These are phyloP conservation scores for Enteromius thamalakanensis DNA, from an alignment of 2,797 vertebrate species.

Conservation along the genomic window DNA sequence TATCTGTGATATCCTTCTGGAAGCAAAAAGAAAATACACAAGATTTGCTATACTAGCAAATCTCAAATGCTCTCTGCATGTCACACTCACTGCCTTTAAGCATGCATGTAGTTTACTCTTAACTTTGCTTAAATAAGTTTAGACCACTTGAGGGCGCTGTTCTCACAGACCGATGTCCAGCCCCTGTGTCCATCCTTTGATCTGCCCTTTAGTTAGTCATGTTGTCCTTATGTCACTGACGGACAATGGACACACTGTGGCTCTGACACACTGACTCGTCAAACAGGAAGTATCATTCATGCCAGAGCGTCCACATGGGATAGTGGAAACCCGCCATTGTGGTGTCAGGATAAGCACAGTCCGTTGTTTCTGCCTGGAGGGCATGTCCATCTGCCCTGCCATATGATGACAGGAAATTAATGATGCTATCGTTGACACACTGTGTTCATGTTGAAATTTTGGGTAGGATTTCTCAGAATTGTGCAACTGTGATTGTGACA, in stretches of 20 bases:
- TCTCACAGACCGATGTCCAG: slow-evolving; percentile 13
- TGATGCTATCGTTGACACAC: slow-evolving; percentile 27
- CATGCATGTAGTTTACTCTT: background rate
- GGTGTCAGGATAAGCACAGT: slow-evolving; percentile 47
- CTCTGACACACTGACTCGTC: slow-evolving; percentile 19
- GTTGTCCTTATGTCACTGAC: slow-evolving; percentile 33
- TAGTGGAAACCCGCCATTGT: slow-evolving; percentile 50
- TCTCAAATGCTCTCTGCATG: background rate
- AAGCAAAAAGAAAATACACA: too few species aligned
- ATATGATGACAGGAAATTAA: slow-evolving; percentile 53
- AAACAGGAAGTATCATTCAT: slow-evolving; percentile 31
- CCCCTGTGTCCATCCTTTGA: slow-evolving; percentile 6
- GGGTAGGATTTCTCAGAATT: background rate
- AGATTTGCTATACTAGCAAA: background rate
- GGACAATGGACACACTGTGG: slow-evolving; percentile 23
- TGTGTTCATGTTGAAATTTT: slow-evolving; percentile 5
- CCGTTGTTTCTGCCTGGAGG: slow-evolving; percentile 38
- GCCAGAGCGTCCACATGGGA: slow-evolving; percentile 14
- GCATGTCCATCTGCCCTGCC: slow-evolving; percentile 60
- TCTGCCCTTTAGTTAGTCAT: slow-evolving; percentile 42
- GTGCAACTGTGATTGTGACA: background rate
- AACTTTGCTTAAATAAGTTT: background rate
- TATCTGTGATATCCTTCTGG: background rate
- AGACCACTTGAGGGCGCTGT: slow-evolving; percentile 37
- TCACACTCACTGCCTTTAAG: background rate